Evolutionary conservation across 2,888 invertebrate genomes (phyloP).

Genomic region (Noctua fimbriata): DNA sequence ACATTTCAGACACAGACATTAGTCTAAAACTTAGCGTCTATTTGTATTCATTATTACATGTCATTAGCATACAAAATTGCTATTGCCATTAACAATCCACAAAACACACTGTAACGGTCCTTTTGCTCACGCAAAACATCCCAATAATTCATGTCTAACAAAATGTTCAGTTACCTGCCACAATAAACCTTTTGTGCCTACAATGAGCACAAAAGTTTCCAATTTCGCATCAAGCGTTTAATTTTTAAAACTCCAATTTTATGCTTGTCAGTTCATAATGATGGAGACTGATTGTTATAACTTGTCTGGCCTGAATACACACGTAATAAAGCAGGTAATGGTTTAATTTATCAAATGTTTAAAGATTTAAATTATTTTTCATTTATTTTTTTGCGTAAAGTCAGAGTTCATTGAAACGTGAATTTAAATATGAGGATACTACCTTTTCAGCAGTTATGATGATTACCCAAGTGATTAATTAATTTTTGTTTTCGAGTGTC

Average conservation of each 20-base stretch:
- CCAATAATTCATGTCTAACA: slow-evolving; percentile 55
- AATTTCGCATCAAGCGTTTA: slow-evolving; percentile 66
- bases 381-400: slow-evolving; percentile 13
- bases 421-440: slow-evolving; percentile 3
- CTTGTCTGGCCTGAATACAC: slow-evolving; percentile 56
- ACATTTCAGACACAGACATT: slow-evolving; percentile 32
- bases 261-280: slow-evolving; percentile 72
- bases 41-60: slow-evolving; percentile 57
- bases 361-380: slow-evolving; percentile 29
- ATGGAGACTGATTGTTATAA: slow-evolving; percentile 61
- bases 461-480: neutral
- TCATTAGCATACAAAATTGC: slow-evolving; percentile 59
- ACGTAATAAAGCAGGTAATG: slow-evolving; percentile 60
- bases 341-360: slow-evolving; percentile 60
- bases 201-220: slow-evolving; percentile 63
- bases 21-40: slow-evolving; percentile 31
- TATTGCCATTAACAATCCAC: slow-evolving; percentile 53
- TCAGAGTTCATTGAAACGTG: slow-evolving; percentile 12
- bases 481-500: neutral
- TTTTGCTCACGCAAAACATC: slow-evolving; percentile 56
- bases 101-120: slow-evolving; percentile 55
- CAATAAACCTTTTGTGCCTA: slow-evolving; percentile 62
- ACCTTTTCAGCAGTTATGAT: neutral
- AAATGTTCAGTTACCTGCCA: slow-evolving; percentile 60
- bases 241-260: slow-evolving; percentile 71